These are phyloP conservation scores for Tauraco hartlaubi DNA, from an alignment of 2,797 vertebrate genomes.

Conservation along the genomic window DNA sequence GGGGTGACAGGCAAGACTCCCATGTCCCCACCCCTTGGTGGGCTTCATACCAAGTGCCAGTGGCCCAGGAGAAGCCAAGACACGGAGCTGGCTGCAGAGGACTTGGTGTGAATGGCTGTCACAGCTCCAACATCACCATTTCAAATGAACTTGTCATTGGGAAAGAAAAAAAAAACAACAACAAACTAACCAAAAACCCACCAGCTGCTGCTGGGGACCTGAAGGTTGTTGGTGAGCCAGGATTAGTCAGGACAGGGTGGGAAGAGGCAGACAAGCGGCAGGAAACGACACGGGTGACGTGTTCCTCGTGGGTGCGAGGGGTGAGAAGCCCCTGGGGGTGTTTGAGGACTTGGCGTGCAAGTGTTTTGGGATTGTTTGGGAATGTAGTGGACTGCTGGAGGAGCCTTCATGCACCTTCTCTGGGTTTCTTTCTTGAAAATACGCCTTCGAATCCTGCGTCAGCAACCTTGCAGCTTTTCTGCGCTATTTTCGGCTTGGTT, in stretches of 20 bases:
- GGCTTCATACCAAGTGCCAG: not conserved
- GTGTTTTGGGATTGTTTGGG: not conserved
- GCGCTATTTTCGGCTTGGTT: not conserved
- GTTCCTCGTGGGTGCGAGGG: accelerated
- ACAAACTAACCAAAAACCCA: not conserved
- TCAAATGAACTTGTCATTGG: accelerated
- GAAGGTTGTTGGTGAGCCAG: accelerated
- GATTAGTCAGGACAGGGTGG: not conserved
- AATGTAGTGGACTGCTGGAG: accelerated
- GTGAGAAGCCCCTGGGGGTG: not conserved
- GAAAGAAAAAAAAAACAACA: too few relatives aligned
- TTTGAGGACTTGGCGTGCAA: accelerated
- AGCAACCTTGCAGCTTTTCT: accelerated
- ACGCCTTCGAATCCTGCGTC: accelerated
- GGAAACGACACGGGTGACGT: accelerated
- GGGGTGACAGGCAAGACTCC: not conserved
- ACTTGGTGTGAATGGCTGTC: accelerated
- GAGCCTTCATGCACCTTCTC: not conserved
- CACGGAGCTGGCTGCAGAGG: not conserved
- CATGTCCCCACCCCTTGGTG: accelerated
- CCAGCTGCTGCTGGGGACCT: not conserved
- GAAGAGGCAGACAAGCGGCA: not conserved
- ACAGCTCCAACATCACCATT: accelerated
- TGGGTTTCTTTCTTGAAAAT: not conserved
- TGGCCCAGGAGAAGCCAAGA: not conserved